Conservation (phyloP, 2,113 vertebrate species). For the Mungos mungo region DNA sequence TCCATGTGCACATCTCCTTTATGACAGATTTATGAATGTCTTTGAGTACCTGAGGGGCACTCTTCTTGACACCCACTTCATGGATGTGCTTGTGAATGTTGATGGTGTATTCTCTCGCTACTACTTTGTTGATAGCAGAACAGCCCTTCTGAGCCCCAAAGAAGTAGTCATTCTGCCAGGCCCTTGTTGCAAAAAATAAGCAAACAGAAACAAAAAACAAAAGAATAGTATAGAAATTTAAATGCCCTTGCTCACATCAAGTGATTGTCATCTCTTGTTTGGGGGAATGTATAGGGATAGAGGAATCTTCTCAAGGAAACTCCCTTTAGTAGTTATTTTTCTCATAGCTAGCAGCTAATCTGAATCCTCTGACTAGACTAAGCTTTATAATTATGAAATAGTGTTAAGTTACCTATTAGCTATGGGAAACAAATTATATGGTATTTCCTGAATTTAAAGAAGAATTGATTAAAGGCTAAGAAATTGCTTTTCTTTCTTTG, state of each 20-base stretch:
- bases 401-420: slow-evolving; percentile 16
- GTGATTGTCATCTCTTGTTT: background rate
- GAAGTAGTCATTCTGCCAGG: too few species aligned
- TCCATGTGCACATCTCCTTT: background rate
- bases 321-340: background rate
- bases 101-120: too few species aligned
- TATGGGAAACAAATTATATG: background rate
- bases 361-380: background rate
- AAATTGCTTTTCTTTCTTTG: background rate
- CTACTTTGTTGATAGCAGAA: too few species aligned
- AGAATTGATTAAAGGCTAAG: background rate
- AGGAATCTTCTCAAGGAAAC: background rate
- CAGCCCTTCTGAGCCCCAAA: too few species aligned
- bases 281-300: background rate
- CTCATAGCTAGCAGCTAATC: background rate
- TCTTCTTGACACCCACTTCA: too few species aligned
- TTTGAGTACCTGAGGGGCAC: background rate
- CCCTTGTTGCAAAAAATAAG: too few species aligned
- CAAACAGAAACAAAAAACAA: too few species aligned
- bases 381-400: slow-evolving; percentile 8
- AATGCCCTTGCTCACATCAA: background rate
- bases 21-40: background rate
- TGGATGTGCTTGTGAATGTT: too few species aligned
- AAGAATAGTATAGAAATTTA: background rate
- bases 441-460: background rate